Evolutionary conservation across 2,113 vertebrate species (phyloP).

Genomic region (Crotalus viridis): DNA sequence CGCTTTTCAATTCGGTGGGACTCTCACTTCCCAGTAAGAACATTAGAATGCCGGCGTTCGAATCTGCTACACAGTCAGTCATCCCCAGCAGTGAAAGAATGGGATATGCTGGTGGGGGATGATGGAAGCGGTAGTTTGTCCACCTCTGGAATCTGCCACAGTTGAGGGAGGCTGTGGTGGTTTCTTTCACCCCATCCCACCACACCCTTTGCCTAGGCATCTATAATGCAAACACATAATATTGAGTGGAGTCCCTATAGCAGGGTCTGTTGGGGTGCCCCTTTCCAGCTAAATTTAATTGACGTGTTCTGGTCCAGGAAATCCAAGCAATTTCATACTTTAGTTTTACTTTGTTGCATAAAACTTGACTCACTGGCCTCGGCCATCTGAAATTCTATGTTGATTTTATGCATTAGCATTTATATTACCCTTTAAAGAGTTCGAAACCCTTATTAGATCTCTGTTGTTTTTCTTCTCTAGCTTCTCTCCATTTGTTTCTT

Average conservation of each 20-base stretch:
- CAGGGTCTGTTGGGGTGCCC: not conserved
- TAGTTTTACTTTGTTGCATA: not conserved
- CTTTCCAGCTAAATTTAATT: not conserved
- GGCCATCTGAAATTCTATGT: not conserved
- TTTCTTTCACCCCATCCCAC: not conserved
- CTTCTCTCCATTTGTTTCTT: not conserved
- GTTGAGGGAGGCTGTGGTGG: not conserved
- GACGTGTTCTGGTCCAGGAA: not conserved
- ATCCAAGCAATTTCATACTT: not conserved
- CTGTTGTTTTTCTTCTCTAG: not conserved
- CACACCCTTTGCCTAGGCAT: not conserved
- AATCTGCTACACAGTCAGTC: not conserved
- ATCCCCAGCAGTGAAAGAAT: not conserved
- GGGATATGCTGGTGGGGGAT: not conserved
- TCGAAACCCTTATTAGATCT: not conserved
- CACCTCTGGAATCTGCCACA: not conserved
- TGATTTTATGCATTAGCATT: not conserved
- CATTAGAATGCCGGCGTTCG: not conserved
- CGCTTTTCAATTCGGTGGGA: not conserved
- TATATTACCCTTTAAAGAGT: not conserved
- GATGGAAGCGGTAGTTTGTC: not conserved
- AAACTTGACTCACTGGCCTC: not conserved
- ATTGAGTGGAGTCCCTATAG: not conserved
- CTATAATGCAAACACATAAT: not conserved
- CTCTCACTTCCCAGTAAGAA: not conserved